Conservation (phyloP, 1,140 invertebrate genomes). For the Saccostrea echinata region DNA sequence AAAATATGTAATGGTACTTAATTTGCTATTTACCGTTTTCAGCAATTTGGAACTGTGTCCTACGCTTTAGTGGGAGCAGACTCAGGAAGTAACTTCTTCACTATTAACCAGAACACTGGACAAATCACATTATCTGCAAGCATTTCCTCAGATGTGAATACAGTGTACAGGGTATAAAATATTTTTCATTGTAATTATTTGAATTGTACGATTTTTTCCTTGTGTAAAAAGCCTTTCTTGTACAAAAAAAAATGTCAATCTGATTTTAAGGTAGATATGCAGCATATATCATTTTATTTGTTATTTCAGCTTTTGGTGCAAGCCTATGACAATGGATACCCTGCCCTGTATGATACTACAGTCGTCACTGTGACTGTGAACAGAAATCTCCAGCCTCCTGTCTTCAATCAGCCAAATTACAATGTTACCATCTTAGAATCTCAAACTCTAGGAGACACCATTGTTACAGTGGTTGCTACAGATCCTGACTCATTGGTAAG, state of each 20-base stretch:
- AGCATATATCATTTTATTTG: not conserved
- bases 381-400: conserved; percentile 86
- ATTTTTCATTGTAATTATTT: not conserved
- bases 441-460: conserved; percentile 49
- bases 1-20: not conserved
- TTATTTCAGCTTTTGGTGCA: conserved; percentile 54
- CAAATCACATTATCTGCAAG: conserved; percentile 49
- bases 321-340: conserved; percentile 60
- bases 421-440: conserved; percentile 63
- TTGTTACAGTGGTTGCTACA: conserved; percentile 47
- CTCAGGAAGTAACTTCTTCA: conserved; percentile 60
- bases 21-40: conserved; percentile 30
- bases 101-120: conserved; percentile 52
- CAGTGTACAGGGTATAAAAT: conserved; percentile 58
- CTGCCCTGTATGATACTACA: conserved; percentile 47
- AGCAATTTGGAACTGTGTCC: conserved; percentile 59
- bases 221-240: no score
- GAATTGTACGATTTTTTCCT: no score
- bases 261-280: no score
- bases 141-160: conserved; percentile 50
- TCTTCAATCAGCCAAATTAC: conserved; percentile 84
- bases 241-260: not conserved
- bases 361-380: conserved; percentile 89
- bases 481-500: conserved; percentile 65
- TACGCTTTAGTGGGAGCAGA: conserved; percentile 66